phyloP scores from a whole-genome alignment of 1,140 invertebrate genomes.

The Drosophila teissieri region DNA sequence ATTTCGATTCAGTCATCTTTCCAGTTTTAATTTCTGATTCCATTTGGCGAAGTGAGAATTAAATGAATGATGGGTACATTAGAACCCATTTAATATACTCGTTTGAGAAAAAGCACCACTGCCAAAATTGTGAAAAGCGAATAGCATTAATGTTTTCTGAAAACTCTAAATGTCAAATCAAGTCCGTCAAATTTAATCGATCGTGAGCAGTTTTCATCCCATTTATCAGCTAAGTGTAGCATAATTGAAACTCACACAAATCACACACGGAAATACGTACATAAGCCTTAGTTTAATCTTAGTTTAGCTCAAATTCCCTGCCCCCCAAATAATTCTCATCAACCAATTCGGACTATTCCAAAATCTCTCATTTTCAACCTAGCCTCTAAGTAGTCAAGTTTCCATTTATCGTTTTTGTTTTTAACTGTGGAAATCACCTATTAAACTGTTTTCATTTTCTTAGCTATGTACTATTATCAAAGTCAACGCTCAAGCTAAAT shows the following conservation, averaged over 20 bases:
- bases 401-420: constrained; percentile 39
- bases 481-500: constrained; percentile 52
- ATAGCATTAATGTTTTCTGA: background rate
- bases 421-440: constrained; percentile 34
- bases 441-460: constrained; percentile 33
- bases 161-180: background rate
- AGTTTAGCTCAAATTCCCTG: constrained; percentile 70
- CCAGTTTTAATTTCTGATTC: constrained; percentile 6
- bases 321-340: constrained; percentile 12
- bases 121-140: constrained; percentile 8
- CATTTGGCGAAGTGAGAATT: background rate
- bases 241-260: constrained; percentile 54
- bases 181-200: constrained; percentile 5
- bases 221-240: constrained; percentile 50
- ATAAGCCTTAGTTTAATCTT: constrained; percentile 71
- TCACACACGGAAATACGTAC: constrained; percentile 58
- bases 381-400: constrained; percentile 48
- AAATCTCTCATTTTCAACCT: constrained; percentile 32
- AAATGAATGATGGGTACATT: background rate
- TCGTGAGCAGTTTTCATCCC: constrained; percentile 2
- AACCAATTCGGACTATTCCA: constrained; percentile 50
- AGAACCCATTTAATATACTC: background rate
- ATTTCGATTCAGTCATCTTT: constrained; percentile 11
- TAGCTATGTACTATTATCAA: constrained; percentile 42
- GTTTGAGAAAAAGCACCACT: constrained; percentile 4